Percentiles rank a stretch among this genome's conserved stretches.
Evolutionary conservation across 2,797 vertebrate genomes (phyloP).

Genomic region (Synanceia verrucosa): DNA sequence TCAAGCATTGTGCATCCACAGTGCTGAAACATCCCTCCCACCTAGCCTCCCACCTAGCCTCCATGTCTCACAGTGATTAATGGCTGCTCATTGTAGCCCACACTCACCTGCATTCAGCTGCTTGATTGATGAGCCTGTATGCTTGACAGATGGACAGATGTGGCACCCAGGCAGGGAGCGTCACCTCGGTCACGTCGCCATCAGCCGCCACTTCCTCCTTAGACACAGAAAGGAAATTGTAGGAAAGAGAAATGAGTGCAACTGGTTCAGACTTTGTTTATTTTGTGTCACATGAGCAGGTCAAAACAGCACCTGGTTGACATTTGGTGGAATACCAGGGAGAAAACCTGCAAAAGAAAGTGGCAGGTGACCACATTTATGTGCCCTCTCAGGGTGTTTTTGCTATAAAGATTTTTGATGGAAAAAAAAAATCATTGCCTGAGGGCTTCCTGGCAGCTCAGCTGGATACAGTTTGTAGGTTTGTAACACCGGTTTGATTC

Average conservation of each 20-base stretch:
- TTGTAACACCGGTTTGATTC: conserved; percentile 8
- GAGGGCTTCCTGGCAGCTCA: conserved; percentile 29
- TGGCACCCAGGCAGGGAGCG: conserved; percentile 40
- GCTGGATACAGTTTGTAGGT: neutral
- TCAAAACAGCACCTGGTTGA: conserved; percentile 14
- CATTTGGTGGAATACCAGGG: conserved; percentile 32
- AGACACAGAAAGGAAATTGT: neutral
- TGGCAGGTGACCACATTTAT: conserved; percentile 29
- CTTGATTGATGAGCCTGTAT: conserved; percentile 67
- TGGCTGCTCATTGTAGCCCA: conserved; percentile 50
- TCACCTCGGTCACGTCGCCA: conserved; percentile 21
- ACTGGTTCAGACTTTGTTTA: conserved; percentile 5
- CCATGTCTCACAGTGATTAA: conserved; percentile 70
- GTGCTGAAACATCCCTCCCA: conserved; percentile 8
- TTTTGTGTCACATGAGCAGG: neutral
- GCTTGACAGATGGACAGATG: conserved; percentile 70
- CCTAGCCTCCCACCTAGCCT: conserved; percentile 5
- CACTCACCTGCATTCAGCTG: conserved; percentile 57
- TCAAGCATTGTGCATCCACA: neutral
- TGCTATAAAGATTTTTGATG: neutral
- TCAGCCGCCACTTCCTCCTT: conserved; percentile 26
- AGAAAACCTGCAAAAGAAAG: conserved; percentile 32
- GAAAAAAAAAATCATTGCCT: conserved; percentile 13
- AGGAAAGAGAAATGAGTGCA: neutral
- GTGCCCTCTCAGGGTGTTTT: conserved; percentile 1